phyloP scores from a whole-genome alignment of 2,113 vertebrate genomes.

The Irena cyanogastra region DNA sequence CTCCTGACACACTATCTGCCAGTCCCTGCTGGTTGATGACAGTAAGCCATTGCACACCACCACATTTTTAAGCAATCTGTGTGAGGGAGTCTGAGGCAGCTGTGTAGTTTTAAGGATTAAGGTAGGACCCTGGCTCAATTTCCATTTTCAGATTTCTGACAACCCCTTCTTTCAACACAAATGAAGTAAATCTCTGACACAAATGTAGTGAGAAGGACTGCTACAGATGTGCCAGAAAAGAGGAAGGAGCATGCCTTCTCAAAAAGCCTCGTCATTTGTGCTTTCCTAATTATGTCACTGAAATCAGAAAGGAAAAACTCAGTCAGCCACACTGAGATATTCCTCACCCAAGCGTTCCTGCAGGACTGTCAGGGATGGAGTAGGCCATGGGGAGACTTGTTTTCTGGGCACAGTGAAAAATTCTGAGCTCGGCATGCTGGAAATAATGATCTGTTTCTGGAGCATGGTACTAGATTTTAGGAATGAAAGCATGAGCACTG shows the following conservation, averaged over 20 bases:
- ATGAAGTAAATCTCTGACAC: constrained; percentile 38
- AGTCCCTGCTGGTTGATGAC: neutral
- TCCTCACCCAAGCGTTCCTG: neutral
- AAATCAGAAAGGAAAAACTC: constrained; percentile 37
- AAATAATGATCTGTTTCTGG: neutral
- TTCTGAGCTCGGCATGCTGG: neutral
- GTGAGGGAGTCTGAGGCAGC: neutral
- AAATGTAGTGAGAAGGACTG: neutral
- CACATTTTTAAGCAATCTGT: neutral
- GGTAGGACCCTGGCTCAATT: neutral
- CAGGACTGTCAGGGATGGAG: neutral
- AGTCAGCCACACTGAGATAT: neutral
- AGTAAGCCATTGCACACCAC: neutral
- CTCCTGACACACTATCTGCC: neutral
- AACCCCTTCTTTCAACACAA: constrained; percentile 44
- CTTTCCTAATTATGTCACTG: neutral
- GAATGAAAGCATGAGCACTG: neutral
- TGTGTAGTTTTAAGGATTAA: constrained; percentile 54
- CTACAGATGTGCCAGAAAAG: constrained; percentile 1
- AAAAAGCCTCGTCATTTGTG: neutral
- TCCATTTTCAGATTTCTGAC: constrained; percentile 35
- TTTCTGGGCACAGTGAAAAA: neutral
- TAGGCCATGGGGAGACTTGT: neutral
- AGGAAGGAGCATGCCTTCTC: neutral
- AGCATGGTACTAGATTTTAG: neutral